A percentile compares a stretch with the other conserved stretches of the same genome.
These are phyloP conservation scores for Euproctis similis DNA, from an alignment of 2,888 invertebrate species.

Conservation along the genomic window DNA sequence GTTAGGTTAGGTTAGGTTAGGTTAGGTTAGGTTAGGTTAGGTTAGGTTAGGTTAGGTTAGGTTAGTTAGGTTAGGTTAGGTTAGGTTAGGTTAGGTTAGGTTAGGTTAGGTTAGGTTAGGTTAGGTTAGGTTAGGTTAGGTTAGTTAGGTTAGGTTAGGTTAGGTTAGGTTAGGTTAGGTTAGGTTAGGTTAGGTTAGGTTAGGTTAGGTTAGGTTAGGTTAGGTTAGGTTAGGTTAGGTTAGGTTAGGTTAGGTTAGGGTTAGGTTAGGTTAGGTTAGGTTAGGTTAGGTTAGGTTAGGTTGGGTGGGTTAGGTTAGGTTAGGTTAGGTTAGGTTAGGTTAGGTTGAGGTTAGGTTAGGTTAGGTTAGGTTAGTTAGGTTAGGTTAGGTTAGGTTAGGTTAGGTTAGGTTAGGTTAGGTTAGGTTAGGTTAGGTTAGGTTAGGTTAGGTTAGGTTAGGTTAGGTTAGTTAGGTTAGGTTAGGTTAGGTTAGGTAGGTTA, in stretches of 20 bases:
- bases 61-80: conserved; percentile 5
- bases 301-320: conserved; percentile 8
- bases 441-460: conserved; percentile 12
- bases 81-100: conserved; percentile 6
- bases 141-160: conserved; percentile 3
- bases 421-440: conserved; percentile 13
- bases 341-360: conserved; percentile 22
- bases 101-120: conserved; percentile 6
- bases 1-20: conserved; percentile 5
- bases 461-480: conserved; percentile 10
- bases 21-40: conserved; percentile 2
- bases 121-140: conserved; percentile 4
- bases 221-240: conserved; percentile 9
- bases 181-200: conserved; percentile 5
- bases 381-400: conserved; percentile 9
- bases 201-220: conserved; percentile 6
- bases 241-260: too few species aligned
- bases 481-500: too few species aligned
- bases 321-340: conserved; percentile 8
- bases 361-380: conserved; percentile 16
- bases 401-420: conserved; percentile 12
- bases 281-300: conserved; percentile 1
- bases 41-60: conserved; percentile 1
- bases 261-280: conserved; percentile 7
- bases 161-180: conserved; percentile 5